Conservation (phyloP, 2,888 invertebrate species). For the Hypena proboscidalis region DNA sequence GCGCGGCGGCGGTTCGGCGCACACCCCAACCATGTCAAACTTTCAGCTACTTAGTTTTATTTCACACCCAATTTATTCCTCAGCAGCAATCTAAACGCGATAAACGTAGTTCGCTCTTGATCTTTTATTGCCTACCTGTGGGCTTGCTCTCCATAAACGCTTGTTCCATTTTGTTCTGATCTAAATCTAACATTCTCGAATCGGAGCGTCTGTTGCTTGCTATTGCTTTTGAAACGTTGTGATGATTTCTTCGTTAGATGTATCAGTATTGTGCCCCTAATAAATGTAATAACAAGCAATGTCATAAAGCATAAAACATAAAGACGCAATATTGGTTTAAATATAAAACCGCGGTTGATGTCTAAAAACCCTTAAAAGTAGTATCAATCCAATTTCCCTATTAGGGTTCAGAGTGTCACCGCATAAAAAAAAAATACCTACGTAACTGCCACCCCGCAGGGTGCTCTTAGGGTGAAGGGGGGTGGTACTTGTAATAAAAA, state of each 20-base stretch:
- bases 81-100: constrained; percentile 54
- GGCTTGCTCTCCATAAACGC: constrained; percentile 25
- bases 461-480: constrained; percentile 26
- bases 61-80: constrained; percentile 69
- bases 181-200: constrained; percentile 16
- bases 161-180: constrained; percentile 28
- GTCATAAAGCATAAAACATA: constrained; percentile 70
- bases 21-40: constrained; percentile 56
- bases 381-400: constrained; percentile 84
- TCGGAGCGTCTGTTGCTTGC: constrained; percentile 7
- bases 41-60: constrained; percentile 72
- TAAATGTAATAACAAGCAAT: constrained; percentile 57
- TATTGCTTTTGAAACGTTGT: too few relatives aligned
- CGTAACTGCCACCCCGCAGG: constrained; percentile 67
- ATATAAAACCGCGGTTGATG: constrained; percentile 74
- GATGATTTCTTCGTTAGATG: not conserved
- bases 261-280: constrained; percentile 17
- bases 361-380: constrained; percentile 81
- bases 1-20: too few relatives aligned
- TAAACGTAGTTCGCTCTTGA: constrained; percentile 54
- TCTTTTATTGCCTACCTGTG: constrained; percentile 50
- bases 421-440: constrained; percentile 82
- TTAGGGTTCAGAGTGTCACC: constrained; percentile 76
- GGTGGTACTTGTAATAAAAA: constrained; percentile 68
- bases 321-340: constrained; percentile 73